Evolutionary conservation across 1,140 invertebrate genomes (phyloP).

Genomic region (Penaeus vannamei): DNA sequence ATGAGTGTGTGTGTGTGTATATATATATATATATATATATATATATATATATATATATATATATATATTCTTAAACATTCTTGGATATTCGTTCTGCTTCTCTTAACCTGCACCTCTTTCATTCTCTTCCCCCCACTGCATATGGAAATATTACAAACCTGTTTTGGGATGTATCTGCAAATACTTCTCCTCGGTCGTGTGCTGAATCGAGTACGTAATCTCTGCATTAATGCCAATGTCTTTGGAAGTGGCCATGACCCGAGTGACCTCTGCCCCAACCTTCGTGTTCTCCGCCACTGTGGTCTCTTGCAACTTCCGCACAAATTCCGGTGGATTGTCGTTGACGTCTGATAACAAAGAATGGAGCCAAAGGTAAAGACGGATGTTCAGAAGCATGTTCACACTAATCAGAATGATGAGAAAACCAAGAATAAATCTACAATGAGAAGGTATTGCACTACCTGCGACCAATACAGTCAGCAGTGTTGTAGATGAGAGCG

Average conservation of each 20-base stretch:
- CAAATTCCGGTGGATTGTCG: conserved; percentile 93
- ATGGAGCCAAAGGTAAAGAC: background rate
- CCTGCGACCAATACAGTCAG: conserved; percentile 63
- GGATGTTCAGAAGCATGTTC: too few species aligned
- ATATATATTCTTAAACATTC: background rate
- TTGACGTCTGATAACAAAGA: conserved; percentile 82
- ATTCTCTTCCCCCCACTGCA: too few species aligned
- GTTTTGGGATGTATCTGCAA: conserved; percentile 61
- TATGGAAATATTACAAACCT: conserved; percentile 26
- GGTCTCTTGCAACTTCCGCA: conserved; percentile 82
- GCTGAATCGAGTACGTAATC: conserved; percentile 90
- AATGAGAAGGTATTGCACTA: conserved; percentile 1
- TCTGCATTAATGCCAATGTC: conserved; percentile 95
- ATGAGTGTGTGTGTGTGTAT: background rate
- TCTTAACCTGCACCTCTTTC: too few species aligned
- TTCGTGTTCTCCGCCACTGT: conserved; percentile 81
- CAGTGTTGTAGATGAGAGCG: conserved; percentile 55
- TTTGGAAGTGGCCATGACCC: conserved; percentile 88
- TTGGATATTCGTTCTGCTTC: too few species aligned
- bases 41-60: background rate
- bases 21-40: background rate
- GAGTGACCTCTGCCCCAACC: conserved; percentile 83
- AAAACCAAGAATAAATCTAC: too few species aligned
- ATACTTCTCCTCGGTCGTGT: conserved; percentile 82
- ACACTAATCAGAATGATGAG: too few species aligned